Conservation (phyloP, 2,797 vertebrate genomes). For the Todus mexicanus region DNA sequence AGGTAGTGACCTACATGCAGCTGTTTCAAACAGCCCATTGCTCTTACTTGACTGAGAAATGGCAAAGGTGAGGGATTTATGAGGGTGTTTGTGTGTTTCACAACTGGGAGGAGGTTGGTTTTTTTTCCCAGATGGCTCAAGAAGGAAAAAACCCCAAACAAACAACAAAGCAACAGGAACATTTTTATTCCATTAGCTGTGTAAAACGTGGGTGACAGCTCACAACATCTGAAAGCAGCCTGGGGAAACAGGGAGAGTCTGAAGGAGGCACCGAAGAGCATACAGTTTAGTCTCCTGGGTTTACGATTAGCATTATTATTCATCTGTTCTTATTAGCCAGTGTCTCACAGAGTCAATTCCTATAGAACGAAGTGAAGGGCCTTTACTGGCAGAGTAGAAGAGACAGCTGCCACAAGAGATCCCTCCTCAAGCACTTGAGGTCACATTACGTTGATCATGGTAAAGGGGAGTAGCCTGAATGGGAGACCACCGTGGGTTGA, state of each 20-base stretch:
- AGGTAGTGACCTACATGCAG: background rate
- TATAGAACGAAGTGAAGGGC: background rate
- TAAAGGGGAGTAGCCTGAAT: background rate
- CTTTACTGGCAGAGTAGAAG: background rate
- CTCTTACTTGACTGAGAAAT: background rate
- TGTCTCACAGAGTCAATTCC: background rate
- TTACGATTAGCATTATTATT: background rate
- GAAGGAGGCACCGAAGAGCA: background rate
- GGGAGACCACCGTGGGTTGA: background rate
- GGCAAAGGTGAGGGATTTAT: too few relatives aligned
- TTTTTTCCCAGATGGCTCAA: background rate
- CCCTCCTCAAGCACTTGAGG: background rate
- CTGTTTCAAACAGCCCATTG: background rate
- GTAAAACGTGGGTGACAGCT: background rate
- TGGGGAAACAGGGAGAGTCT: background rate
- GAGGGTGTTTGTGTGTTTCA: background rate
- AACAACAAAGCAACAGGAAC: too few relatives aligned
- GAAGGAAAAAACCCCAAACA: background rate
- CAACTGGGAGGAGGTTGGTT: background rate
- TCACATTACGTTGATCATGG: rapidly evolving
- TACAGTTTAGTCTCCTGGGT: background rate
- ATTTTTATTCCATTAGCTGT: background rate
- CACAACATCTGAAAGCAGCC: background rate
- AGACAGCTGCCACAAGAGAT: background rate
- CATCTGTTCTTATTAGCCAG: background rate